These are phyloP conservation scores for Orthonychiurus folsomi DNA, from an alignment of 2,888 invertebrate species.

Conservation along the genomic window DNA sequence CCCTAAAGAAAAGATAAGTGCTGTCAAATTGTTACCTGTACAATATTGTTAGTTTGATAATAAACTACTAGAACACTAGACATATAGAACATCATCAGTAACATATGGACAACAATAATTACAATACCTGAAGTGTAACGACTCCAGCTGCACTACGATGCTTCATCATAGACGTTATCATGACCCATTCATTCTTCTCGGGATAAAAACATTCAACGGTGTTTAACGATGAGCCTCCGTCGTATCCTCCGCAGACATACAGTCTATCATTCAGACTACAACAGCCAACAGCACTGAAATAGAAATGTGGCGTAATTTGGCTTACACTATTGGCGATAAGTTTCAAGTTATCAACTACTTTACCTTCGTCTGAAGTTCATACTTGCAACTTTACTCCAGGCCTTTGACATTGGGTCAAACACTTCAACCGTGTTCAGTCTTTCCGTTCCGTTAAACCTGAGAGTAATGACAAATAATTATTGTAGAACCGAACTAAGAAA, in stretches of 20 bases:
- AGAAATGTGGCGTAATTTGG: constrained; percentile 24
- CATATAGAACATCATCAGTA: too few relatives aligned
- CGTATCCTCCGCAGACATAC: constrained; percentile 77
- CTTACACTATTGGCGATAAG: too few relatives aligned
- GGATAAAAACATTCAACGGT: constrained; percentile 20
- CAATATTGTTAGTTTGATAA: too few relatives aligned
- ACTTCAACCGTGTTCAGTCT: constrained; percentile 74
- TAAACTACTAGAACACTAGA: too few relatives aligned
- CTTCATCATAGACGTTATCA: constrained; percentile 11
- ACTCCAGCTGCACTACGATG: constrained; percentile 59
- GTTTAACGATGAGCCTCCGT: constrained; percentile 49
- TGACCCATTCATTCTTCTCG: constrained; percentile 11
- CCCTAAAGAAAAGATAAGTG: constrained; percentile 41
- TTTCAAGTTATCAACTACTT: too few relatives aligned
- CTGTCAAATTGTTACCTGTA: too few relatives aligned
- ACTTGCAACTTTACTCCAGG: constrained; percentile 66
- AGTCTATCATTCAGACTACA: constrained; percentile 68
- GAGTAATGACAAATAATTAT: too few relatives aligned
- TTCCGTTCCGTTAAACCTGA: constrained; percentile 74
- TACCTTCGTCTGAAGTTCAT: constrained; percentile 74
- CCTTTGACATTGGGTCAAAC: constrained; percentile 61
- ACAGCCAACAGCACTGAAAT: constrained; percentile 71
- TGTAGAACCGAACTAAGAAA: too few relatives aligned
- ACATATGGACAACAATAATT: background rate
- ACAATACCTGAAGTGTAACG: constrained; percentile 52